phyloP scores from a whole-genome alignment of 2,888 invertebrate genomes.

The Apodemia zela region DNA sequence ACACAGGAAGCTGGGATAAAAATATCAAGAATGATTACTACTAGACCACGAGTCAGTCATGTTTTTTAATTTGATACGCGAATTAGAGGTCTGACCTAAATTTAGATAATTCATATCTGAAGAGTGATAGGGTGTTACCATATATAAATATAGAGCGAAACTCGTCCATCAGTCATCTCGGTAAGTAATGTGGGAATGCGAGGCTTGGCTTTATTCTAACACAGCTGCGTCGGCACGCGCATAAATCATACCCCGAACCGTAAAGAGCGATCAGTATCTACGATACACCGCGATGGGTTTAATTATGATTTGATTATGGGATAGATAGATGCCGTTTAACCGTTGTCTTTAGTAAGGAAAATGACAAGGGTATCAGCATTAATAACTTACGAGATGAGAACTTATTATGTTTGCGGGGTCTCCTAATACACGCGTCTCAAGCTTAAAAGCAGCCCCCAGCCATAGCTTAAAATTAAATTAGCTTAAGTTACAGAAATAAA shows the following conservation, averaged over 20 bases:
- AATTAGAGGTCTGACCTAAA: too few species aligned
- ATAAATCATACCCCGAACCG: conserved; percentile 64
- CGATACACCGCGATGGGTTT: neutral
- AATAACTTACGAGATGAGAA: too few species aligned
- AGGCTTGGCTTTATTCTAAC: conserved; percentile 46
- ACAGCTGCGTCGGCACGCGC: conserved; percentile 54
- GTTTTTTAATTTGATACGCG: too few species aligned
- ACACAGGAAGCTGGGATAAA: too few species aligned
- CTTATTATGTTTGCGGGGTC: too few species aligned
- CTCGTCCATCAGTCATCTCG: conserved; percentile 60
- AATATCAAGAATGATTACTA: too few species aligned
- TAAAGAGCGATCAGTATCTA: conserved; percentile 33
- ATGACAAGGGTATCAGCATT: neutral
- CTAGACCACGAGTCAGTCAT: too few species aligned
- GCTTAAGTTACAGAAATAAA: too few species aligned
- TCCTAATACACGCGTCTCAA: too few species aligned
- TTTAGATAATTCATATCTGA: too few species aligned
- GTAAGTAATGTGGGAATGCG: conserved; percentile 69
- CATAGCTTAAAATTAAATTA: too few species aligned
- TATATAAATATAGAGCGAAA: conserved; percentile 40
- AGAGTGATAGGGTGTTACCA: neutral
- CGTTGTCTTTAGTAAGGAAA: neutral
- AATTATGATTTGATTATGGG: neutral
- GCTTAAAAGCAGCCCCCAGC: too few species aligned
- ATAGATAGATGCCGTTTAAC: neutral